These are phyloP conservation scores for Corydoras maculifer DNA, from an alignment of 2,113 vertebrate species.

Conservation along the genomic window DNA sequence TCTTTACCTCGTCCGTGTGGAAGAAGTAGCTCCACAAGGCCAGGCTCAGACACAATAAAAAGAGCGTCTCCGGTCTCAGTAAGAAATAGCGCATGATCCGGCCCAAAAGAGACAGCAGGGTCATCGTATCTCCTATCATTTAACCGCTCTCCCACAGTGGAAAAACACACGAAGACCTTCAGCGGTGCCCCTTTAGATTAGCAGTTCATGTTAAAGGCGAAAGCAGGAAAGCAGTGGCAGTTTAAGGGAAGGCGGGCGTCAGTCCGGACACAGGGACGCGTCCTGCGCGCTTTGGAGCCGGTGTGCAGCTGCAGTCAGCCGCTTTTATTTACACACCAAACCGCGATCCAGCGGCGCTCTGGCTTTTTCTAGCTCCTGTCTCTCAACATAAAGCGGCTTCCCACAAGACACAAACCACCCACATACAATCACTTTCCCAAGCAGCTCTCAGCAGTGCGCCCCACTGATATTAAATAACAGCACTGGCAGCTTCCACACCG, in stretches of 20 bases:
- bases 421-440: conserved; percentile 27
- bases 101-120: conserved; percentile 93
- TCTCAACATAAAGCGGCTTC: background rate
- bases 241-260: background rate
- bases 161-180: conserved; percentile 32
- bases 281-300: conserved; percentile 3
- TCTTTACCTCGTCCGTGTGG: conserved; percentile 99
- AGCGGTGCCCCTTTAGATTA: background rate
- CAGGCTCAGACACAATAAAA: conserved; percentile 93
- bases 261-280: background rate
- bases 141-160: conserved; percentile 53
- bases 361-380: background rate
- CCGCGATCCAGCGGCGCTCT: background rate
- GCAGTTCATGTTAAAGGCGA: background rate
- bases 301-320: conserved; percentile 1
- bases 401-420: conserved; percentile 19
- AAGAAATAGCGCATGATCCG: conserved; percentile 99
- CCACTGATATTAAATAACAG: background rate
- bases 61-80: conserved; percentile 93
- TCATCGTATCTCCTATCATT: conserved; percentile 99
- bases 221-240: no score
- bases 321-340: conserved; percentile 7
- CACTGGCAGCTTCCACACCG: background rate
- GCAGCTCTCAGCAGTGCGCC: background rate
- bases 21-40: conserved; percentile 99